Percentiles rank a stretch among this genome's conserved stretches.
Conservation (phyloP, 2,888 invertebrate species). For the Anoncus sp. region DNA sequence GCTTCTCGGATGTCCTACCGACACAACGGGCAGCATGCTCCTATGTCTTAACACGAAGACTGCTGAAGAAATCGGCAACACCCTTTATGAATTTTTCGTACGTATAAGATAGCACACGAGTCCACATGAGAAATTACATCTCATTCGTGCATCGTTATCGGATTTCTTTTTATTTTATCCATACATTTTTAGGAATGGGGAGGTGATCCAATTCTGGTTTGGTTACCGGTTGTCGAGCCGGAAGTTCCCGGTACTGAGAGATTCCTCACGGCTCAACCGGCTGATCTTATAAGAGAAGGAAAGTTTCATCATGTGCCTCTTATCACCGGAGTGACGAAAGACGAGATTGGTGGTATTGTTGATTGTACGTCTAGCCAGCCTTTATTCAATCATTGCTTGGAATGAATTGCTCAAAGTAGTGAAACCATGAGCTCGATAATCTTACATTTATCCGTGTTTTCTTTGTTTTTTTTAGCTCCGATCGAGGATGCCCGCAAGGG, state of each 20-base stretch:
- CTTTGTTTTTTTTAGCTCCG: conserved; percentile 33
- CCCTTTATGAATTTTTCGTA: conserved; percentile 64
- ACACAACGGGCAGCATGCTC: conserved; percentile 84
- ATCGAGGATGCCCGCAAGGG: conserved; percentile 58
- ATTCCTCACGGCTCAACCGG: conserved; percentile 86
- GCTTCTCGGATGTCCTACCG: conserved; percentile 86
- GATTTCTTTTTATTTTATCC: neutral
- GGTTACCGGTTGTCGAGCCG: conserved; percentile 87
- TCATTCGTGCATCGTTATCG: neutral
- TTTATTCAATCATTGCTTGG: neutral
- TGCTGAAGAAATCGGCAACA: conserved; percentile 64
- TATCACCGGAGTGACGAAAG: conserved; percentile 87
- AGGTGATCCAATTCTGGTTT: conserved; percentile 84
- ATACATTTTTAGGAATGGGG: conserved; percentile 83
- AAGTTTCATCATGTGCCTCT: conserved; percentile 87
- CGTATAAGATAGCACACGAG: conserved; percentile 84
- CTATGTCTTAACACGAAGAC: conserved; percentile 85
- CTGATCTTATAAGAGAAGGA: conserved; percentile 85
- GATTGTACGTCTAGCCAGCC: conserved; percentile 84
- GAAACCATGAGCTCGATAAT: neutral
- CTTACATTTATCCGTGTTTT: neutral
- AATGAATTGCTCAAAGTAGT: neutral
- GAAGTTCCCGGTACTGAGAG: conserved; percentile 87
- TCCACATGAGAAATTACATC: neutral
- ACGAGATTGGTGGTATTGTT: conserved; percentile 87